phyloP scores from a whole-genome alignment of 2,888 invertebrate genomes.

The Vanessa cardui region DNA sequence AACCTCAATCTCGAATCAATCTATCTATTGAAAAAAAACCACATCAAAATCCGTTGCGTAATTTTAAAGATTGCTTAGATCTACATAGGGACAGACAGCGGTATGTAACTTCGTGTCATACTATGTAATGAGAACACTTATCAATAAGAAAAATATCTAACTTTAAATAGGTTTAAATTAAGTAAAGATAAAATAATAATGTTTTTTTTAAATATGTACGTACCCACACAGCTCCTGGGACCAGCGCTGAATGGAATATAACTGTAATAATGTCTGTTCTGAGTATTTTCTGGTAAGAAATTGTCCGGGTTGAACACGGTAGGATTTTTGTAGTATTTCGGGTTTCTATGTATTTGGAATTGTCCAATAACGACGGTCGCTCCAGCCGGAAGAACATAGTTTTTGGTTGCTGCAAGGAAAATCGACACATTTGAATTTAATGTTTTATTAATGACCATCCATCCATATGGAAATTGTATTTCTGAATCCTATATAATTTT shows the following conservation, averaged over 20 bases:
- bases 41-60: too few species aligned
- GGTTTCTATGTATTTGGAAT: constrained; percentile 86
- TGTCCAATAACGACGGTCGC: constrained; percentile 86
- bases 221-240: constrained; percentile 90
- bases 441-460: not conserved
- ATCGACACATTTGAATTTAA: not conserved
- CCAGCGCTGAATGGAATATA: constrained; percentile 92
- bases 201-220: constrained; percentile 43
- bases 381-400: constrained; percentile 86
- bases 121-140: too few species aligned
- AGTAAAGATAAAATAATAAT: too few species aligned
- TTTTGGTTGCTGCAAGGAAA: constrained; percentile 79
- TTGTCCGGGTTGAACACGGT: constrained; percentile 90
- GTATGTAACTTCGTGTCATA: too few species aligned
- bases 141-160: too few species aligned
- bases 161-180: too few species aligned
- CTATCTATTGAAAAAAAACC: too few species aligned
- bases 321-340: constrained; percentile 86
- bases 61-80: too few species aligned
- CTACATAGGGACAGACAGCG: too few species aligned
- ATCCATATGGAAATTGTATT: not conserved
- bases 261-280: constrained; percentile 89
- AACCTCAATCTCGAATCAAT: too few species aligned
- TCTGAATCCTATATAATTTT: not conserved
- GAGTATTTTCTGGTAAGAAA: constrained; percentile 89